A percentile compares a stretch with the other conserved stretches of the same genome.
These are phyloP conservation scores for Anolis apletophallus DNA, from an alignment of 2,797 vertebrate genomes.

Conservation along the genomic window DNA sequence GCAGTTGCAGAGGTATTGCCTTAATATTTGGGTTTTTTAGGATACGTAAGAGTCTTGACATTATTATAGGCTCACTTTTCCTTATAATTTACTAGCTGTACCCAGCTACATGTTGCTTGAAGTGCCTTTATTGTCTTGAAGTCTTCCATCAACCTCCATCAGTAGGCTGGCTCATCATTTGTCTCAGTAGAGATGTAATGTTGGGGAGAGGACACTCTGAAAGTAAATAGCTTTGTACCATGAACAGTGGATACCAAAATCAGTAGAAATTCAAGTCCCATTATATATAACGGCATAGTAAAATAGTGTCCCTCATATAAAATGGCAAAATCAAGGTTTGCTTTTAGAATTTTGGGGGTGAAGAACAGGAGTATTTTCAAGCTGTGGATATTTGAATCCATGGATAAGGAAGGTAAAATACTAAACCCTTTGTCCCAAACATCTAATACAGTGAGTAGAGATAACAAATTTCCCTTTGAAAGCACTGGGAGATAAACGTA, in stretches of 20 bases:
- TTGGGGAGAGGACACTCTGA: background rate
- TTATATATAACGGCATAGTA: too few species aligned
- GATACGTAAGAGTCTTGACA: background rate
- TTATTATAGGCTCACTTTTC: background rate
- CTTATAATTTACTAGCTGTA: too few species aligned
- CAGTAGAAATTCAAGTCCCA: too few species aligned
- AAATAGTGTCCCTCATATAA: too few species aligned
- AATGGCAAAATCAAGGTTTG: too few species aligned
- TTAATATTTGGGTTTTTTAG: background rate
- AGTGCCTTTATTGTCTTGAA: background rate
- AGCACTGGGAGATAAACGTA: background rate
- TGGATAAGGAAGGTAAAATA: too few species aligned
- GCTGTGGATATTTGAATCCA: too few species aligned
- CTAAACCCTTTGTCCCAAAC: background rate
- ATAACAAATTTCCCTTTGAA: background rate
- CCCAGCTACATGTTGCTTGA: too few species aligned
- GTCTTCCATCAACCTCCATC: background rate
- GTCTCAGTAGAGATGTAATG: background rate
- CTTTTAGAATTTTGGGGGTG: too few species aligned
- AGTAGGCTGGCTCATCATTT: background rate
- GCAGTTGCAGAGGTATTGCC: constrained; percentile 12
- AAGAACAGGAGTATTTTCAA: too few species aligned
- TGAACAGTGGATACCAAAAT: too few species aligned
- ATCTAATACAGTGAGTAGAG: background rate
- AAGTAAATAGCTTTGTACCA: background rate